Percentiles rank a stretch among this genome's conserved stretches.
These are phyloP conservation scores for Lethenteron reissneri DNA, from an alignment of 2,113 vertebrate species.

Conservation along the genomic window DNA sequence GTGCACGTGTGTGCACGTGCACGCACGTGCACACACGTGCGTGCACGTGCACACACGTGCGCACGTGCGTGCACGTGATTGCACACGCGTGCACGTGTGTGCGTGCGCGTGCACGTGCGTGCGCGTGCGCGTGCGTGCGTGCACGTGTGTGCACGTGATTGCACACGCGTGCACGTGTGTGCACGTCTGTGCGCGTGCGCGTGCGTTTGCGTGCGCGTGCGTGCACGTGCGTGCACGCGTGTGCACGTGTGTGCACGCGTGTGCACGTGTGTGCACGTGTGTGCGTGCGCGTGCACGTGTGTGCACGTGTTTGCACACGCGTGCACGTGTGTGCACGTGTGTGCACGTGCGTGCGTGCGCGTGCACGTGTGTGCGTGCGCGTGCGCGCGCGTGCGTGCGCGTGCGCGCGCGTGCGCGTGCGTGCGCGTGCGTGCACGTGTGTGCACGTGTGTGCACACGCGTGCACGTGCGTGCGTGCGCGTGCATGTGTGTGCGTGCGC, in stretches of 20 bases:
- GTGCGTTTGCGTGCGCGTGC: background rate
- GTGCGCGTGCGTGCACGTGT: background rate
- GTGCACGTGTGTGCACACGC: background rate
- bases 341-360: background rate
- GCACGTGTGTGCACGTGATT: too few species aligned
- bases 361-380: background rate
- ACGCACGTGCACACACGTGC: background rate
- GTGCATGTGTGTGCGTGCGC: background rate
- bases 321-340: background rate
- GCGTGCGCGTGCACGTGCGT: too few species aligned
- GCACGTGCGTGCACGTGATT: background rate
- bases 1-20: too few species aligned
- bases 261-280: too few species aligned
- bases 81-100: too few species aligned
- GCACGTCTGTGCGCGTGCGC: background rate
- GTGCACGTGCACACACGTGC: background rate
- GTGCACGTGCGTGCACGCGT: background rate
- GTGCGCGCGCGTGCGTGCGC: background rate
- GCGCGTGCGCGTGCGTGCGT: too few species aligned
- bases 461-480: background rate
- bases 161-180: too few species aligned
- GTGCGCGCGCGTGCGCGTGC: background rate
- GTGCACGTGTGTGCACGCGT: background rate
- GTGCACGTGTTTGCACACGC: background rate
- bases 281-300: background rate